Conservation (phyloP, 2,113 vertebrate species). For the Pogona vitticeps region DNA sequence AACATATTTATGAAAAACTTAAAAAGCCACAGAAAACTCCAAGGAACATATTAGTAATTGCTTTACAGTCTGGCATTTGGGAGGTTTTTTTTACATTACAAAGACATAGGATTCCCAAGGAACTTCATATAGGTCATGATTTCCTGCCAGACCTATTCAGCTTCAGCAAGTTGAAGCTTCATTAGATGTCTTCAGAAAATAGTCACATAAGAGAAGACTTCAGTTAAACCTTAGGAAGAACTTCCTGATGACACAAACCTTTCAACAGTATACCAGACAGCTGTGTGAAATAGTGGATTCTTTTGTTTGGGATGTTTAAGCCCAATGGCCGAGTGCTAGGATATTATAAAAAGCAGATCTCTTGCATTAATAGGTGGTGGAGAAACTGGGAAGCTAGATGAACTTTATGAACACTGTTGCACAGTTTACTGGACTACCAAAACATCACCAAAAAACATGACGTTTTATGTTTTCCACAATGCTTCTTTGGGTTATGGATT, state of each 20-base stretch:
- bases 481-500: no score
- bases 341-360: background rate
- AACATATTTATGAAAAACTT: constrained; percentile 5
- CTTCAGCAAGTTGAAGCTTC: background rate
- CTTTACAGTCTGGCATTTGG: background rate
- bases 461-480: no score
- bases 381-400: background rate
- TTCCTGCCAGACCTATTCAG: background rate
- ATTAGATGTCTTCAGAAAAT: background rate
- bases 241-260: background rate
- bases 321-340: background rate
- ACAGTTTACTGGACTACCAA: no score
- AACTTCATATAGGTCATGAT: background rate
- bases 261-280: background rate
- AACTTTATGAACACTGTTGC: background rate
- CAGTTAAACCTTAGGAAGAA: background rate
- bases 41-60: constrained; percentile 9
- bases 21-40: background rate
- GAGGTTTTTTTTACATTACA: background rate
- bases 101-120: background rate
- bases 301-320: no score
- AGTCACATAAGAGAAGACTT: background rate
- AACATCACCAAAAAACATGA: no score
- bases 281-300: background rate
- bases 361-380: background rate